Conservation (phyloP, 2,888 invertebrate species). For the Drosophila vallismaia region DNA sequence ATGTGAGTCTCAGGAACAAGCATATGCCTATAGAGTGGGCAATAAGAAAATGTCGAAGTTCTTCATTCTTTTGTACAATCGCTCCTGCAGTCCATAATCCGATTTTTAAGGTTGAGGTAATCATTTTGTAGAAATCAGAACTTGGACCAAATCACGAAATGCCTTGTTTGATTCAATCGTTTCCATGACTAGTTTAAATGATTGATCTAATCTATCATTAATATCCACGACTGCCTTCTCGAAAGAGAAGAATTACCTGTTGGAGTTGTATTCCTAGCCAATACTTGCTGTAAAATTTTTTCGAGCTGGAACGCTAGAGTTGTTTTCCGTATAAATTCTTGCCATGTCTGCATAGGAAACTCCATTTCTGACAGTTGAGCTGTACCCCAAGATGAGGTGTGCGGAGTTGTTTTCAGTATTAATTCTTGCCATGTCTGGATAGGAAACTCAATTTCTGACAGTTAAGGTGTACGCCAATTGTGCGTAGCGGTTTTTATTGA, state of each 20-base stretch:
- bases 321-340: no score
- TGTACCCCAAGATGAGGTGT: no score
- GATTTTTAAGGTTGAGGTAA: background rate
- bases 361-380: background rate
- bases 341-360: no score
- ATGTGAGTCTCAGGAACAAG: slow-evolving; percentile 2
- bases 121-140: slow-evolving; percentile 2
- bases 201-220: background rate
- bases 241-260: background rate
- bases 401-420: no score
- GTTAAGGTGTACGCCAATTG: background rate
- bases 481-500: background rate
- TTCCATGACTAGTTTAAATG: slow-evolving; percentile 7
- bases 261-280: background rate
- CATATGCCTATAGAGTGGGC: slow-evolving; percentile 3
- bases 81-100: slow-evolving; percentile 8
- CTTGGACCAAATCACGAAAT: slow-evolving; percentile 11
- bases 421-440: no score
- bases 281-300: background rate
- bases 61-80: background rate
- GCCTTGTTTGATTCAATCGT: background rate
- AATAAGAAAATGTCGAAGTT: background rate
- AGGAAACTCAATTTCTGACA: background rate
- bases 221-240: slow-evolving; percentile 2
- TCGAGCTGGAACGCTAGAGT: background rate